A percentile compares a stretch with the other conserved stretches of the same genome.
phyloP scores from a whole-genome alignment of 2,888 invertebrate genomes.

The Dyspetes luteomarginatus region DNA sequence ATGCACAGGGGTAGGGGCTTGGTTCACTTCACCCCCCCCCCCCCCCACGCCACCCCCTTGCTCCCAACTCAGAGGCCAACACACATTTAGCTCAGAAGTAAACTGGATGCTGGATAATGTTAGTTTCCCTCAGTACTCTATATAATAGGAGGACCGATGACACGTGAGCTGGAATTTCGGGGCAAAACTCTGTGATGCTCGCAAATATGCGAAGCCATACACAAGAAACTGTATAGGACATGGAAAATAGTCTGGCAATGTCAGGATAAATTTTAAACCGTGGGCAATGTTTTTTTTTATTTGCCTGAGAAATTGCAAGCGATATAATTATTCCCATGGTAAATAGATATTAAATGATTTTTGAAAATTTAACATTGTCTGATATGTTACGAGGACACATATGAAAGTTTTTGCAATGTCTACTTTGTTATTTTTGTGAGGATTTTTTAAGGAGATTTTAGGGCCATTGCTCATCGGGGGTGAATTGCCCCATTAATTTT shows the following conservation, averaged over 20 bases:
- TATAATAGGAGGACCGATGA: constrained; percentile 46
- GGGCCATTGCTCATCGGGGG: too few species aligned
- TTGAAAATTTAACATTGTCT: too few species aligned
- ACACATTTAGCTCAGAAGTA: constrained; percentile 50
- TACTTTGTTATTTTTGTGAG: too few species aligned
- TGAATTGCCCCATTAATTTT: too few species aligned
- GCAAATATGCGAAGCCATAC: background rate
- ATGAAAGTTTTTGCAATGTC: too few species aligned
- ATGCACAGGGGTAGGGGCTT: background rate
- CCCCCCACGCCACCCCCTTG: too few species aligned
- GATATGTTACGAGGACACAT: too few species aligned
- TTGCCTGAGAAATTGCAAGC: too few species aligned
- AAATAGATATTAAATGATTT: too few species aligned
- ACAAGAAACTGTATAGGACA: background rate
- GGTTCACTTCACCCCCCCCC: constrained; percentile 19
- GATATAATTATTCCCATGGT: too few species aligned
- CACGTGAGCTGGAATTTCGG: constrained; percentile 54
- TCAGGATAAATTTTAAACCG: too few species aligned
- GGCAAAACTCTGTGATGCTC: background rate
- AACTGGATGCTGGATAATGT: constrained; percentile 39
- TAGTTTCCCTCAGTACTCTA: constrained; percentile 49
- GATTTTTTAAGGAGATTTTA: too few species aligned
- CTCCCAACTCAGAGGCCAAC: constrained; percentile 37
- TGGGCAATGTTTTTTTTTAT: background rate
- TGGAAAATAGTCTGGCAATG: background rate